Evolutionary conservation across 2,797 vertebrate genomes (phyloP), one percentile per base, ranked within the genome.

Genomic region (Schizopygopsis pylzovi): DNA sequence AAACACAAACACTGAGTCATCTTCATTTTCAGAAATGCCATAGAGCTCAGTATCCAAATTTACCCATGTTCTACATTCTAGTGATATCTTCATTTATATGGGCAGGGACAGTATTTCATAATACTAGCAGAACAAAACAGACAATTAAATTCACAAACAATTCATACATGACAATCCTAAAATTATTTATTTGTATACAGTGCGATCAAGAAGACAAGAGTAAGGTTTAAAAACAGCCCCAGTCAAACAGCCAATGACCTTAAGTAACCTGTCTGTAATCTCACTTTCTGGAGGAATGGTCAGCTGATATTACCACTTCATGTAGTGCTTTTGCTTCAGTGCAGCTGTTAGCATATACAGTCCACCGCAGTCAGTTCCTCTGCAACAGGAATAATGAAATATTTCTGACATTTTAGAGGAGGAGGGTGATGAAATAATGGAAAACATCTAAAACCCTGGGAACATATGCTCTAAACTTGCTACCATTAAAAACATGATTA

Each of bases 281-380:
- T 65, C 18, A 45, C 33, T 72, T 87, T 86, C 79, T 86, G 68
- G 87, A 87, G 83, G 37, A 91, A 89, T 89, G 89, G 89, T 85
- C 56, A 80, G 11, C 73, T 90, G 87, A 86, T 47, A 75, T 88
- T 83, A 90, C 49, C 33, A 2, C 22, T 65, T 65, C 41, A 33
- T 37, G 13, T 59, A 22, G 25, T 67, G 67, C 4, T 4, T 43
- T 68, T 41, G 47, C 68, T 43, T 11, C 13, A 6, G 16, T 47
- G 25, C 73, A 86, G 81, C 83, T 85, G 80, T 82, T 84, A 28
- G 41, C 47, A 76, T 8, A 22, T 25, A 59, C 25, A 43, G 52
- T 25, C 39, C 2, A 56, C 43, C 15, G 0, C 75, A n/a, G 54
- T 20, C 52, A 16, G 70, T 68, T 86, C 12, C 4, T 65, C 33